These are phyloP conservation scores for Norana najaformis DNA, from an alignment of 2,888 invertebrate genomes.

Conservation along the genomic window DNA sequence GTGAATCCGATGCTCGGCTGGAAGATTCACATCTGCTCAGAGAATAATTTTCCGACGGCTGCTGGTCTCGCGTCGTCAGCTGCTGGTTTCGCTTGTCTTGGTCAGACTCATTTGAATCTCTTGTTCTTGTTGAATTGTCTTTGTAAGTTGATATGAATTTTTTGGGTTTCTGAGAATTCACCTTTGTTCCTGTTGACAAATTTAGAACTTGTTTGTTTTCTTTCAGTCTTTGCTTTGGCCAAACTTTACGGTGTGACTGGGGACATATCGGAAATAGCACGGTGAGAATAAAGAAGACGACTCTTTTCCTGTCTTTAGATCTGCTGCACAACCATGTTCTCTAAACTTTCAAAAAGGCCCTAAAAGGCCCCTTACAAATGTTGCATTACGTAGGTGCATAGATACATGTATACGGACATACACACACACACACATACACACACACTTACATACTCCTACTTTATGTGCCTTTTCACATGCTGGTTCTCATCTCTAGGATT, in stretches of 20 bases:
- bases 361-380: not conserved
- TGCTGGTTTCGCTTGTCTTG: slow-evolving; percentile 92
- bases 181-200: not conserved
- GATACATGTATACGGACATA: too few species aligned
- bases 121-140: slow-evolving; percentile 25
- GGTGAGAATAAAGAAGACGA: slow-evolving; percentile 54
- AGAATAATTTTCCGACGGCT: slow-evolving; percentile 97
- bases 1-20: slow-evolving; percentile 39
- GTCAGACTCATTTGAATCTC: slow-evolving; percentile 57
- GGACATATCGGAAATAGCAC: slow-evolving; percentile 67
- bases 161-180: not conserved
- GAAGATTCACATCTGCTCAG: slow-evolving; percentile 63
- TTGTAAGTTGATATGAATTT: not conserved
- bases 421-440: too few species aligned
- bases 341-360: not conserved
- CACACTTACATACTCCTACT: too few species aligned
- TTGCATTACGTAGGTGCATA: too few species aligned
- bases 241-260: slow-evolving; percentile 58
- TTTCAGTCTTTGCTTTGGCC: slow-evolving; percentile 74
- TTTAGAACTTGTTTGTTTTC: not conserved
- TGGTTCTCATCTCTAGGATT: too few species aligned
- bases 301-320: not conserved
- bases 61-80: slow-evolving; percentile 97
- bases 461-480: too few species aligned
- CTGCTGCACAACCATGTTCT: not conserved